Conservation (phyloP, 2,888 invertebrate genomes). For the Ethmia dodecea region DNA sequence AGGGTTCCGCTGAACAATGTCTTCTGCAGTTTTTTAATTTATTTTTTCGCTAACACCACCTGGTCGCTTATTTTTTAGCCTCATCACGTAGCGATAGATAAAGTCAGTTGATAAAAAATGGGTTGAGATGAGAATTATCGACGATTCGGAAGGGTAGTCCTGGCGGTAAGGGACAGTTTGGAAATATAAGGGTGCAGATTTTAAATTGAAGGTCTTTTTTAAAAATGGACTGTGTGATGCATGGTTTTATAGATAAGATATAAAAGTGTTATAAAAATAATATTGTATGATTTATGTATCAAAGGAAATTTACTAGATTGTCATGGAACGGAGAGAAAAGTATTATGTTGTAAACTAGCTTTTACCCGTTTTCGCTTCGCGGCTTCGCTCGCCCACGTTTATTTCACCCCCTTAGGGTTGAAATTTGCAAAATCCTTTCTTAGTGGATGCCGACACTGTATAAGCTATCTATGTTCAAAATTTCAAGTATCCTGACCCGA, state of each 20-base stretch:
- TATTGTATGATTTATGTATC: neutral
- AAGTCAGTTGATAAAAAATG: conserved; percentile 56
- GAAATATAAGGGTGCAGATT: conserved; percentile 40
- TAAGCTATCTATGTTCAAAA: too few species aligned
- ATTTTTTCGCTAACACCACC: conserved; percentile 41
- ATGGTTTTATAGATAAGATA: conserved; percentile 49
- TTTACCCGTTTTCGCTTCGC: too few species aligned
- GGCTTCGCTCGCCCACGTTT: too few species aligned
- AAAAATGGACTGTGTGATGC: conserved; percentile 35
- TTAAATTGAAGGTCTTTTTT: conserved; percentile 42
- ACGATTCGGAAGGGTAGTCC: conserved; percentile 19
- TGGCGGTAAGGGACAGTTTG: conserved; percentile 28
- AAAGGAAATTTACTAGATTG: too few species aligned
- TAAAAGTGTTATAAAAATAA: conserved; percentile 31
- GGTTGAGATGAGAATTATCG: conserved; percentile 27
- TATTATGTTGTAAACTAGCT: too few species aligned
- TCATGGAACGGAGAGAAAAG: too few species aligned
- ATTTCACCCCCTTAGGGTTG: too few species aligned
- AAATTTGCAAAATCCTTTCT: too few species aligned
- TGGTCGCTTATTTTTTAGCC: conserved; percentile 57
- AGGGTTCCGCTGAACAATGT: conserved; percentile 22
- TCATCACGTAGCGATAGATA: conserved; percentile 58
- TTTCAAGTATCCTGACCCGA: too few species aligned
- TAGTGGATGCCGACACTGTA: too few species aligned
- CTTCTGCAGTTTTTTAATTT: conserved; percentile 35